Conservation (phyloP, 2,888 invertebrate species). For the Monopis laevigella region DNA sequence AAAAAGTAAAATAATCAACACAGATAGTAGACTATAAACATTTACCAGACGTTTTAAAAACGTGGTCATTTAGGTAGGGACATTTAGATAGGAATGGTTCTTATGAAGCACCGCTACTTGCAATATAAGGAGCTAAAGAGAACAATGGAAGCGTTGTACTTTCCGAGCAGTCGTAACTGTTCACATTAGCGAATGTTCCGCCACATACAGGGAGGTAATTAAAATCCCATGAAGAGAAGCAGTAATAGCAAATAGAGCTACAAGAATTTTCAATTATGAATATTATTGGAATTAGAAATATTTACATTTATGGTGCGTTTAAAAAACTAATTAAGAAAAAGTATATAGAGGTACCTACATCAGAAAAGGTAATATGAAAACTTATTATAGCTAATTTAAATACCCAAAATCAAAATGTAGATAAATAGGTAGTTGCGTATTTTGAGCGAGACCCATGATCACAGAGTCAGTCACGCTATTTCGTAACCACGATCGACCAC, state of each 20-base stretch:
- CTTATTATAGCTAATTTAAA: background rate
- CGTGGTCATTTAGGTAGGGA: too few relatives aligned
- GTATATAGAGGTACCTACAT: background rate
- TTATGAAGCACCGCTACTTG: conserved; percentile 55
- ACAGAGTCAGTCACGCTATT: conserved; percentile 45
- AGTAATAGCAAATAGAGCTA: background rate
- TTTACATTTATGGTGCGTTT: too few relatives aligned
- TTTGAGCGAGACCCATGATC: conserved; percentile 36
- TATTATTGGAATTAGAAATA: conserved; percentile 12
- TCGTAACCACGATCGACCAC: conserved; percentile 58
- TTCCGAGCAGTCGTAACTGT: conserved; percentile 44
- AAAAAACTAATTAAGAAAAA: background rate
- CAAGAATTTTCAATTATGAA: conserved; percentile 35
- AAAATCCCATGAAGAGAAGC: conserved; percentile 48
- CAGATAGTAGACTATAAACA: too few relatives aligned
- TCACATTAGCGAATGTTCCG: conserved; percentile 51
- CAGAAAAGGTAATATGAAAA: background rate
- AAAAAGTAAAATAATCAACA: too few relatives aligned
- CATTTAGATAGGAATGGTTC: too few relatives aligned
- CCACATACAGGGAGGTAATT: conserved; percentile 50
- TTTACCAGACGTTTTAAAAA: too few relatives aligned
- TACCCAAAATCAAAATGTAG: background rate
- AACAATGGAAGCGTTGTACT: conserved; percentile 52
- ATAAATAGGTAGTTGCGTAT: conserved; percentile 31
- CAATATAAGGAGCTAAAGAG: conserved; percentile 48